These are phyloP conservation scores for Gadopsis bispinosus DNA, from an alignment of 2,797 vertebrate genomes.

Conservation along the genomic window DNA sequence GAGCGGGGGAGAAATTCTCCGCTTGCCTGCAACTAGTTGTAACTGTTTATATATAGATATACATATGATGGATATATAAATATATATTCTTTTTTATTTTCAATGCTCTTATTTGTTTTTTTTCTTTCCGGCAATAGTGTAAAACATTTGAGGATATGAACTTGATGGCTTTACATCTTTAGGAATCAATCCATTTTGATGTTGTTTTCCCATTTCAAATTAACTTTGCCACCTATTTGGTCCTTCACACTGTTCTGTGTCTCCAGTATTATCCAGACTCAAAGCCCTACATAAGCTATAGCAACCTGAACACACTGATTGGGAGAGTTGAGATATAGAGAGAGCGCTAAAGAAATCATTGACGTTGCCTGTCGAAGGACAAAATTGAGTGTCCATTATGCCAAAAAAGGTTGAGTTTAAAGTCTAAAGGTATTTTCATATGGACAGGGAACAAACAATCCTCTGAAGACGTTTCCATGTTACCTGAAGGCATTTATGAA, in stretches of 20 bases:
- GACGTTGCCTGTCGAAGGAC: constrained; percentile 46
- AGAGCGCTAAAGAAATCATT: constrained; percentile 60
- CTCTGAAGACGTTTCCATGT: constrained; percentile 41
- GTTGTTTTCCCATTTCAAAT: constrained; percentile 54
- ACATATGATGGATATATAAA: constrained; percentile 83
- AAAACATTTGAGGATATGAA: constrained; percentile 77
- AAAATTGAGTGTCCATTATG: constrained; percentile 43
- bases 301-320: constrained; percentile 55
- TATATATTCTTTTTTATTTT: constrained; percentile 84
- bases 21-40: constrained; percentile 84
- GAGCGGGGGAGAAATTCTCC: constrained; percentile 70
- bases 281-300: constrained; percentile 62
- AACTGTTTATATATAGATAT: constrained; percentile 87
- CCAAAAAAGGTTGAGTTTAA: constrained; percentile 60
- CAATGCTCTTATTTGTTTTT: constrained; percentile 65
- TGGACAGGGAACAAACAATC: constrained; percentile 49
- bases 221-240: constrained; percentile 32
- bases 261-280: constrained; percentile 44
- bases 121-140: constrained; percentile 82
- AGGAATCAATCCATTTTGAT: constrained; percentile 78
- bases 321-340: constrained; percentile 40
- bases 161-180: constrained; percentile 73
- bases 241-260: constrained; percentile 50
- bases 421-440: constrained; percentile 59
- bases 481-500: constrained; percentile 72